Percentiles rank a stretch among this genome's conserved stretches.
These are phyloP conservation scores for Nephrotoma flavescens DNA, from an alignment of 2,888 invertebrate genomes.

Conservation along the genomic window DNA sequence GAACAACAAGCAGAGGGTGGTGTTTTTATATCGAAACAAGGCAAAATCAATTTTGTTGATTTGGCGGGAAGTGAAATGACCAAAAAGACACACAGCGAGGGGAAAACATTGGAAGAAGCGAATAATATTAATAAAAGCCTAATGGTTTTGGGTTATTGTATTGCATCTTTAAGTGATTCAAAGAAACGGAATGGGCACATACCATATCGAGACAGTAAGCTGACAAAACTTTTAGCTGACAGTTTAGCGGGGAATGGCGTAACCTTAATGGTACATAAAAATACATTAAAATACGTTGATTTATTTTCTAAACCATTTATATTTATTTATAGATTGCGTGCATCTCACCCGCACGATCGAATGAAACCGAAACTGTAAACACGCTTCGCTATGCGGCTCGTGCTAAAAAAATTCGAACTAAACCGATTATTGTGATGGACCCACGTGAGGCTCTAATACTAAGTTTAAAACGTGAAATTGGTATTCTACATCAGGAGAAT, in stretches of 20 bases:
- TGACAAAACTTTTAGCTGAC: slow-evolving; percentile 85
- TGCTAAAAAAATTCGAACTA: slow-evolving; percentile 83
- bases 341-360: slow-evolving; percentile 77
- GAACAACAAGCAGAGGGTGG: slow-evolving; percentile 69
- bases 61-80: slow-evolving; percentile 95
- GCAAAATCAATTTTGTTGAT: slow-evolving; percentile 92
- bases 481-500: slow-evolving; percentile 73
- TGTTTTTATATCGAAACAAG: slow-evolving; percentile 77
- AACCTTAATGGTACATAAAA: slow-evolving; percentile 66
- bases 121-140: slow-evolving; percentile 94
- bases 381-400: slow-evolving; percentile 84
- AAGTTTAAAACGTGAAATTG: slow-evolving; percentile 75
- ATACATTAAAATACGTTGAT: not conserved
- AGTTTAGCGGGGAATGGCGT: slow-evolving; percentile 89
- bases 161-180: slow-evolving; percentile 75
- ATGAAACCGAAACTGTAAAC: slow-evolving; percentile 75
- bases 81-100: slow-evolving; percentile 76
- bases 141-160: slow-evolving; percentile 93
- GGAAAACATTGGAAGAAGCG: slow-evolving; percentile 80
- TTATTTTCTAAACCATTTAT: not conserved
- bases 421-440: slow-evolving; percentile 90
- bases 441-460: slow-evolving; percentile 83
- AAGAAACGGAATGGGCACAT: slow-evolving; percentile 72
- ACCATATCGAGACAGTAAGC: slow-evolving; percentile 85
- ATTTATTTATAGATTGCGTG: slow-evolving; percentile 64